Conservation (phyloP, 2,113 vertebrate genomes). For the Sinocyclocheilus anshuiensis region DNA sequence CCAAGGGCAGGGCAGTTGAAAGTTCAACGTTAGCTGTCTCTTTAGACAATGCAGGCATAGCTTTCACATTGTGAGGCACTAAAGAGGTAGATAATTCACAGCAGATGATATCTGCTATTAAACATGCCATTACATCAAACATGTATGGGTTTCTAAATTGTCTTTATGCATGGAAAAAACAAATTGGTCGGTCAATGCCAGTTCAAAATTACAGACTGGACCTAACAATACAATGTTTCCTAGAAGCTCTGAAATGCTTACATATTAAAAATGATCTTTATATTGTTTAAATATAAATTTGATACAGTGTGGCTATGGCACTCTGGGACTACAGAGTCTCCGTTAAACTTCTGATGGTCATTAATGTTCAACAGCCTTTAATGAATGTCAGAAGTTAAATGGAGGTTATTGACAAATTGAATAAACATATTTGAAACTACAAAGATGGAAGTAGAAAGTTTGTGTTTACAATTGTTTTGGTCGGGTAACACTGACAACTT, state of each 20-base stretch:
- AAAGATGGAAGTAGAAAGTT: slow-evolving; percentile 15
- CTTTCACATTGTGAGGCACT: neutral
- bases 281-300: neutral
- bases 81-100: slow-evolving; percentile 8
- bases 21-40: slow-evolving; percentile 67
- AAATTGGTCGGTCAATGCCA: neutral
- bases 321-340: neutral
- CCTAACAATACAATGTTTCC: neutral
- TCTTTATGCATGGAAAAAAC: neutral
- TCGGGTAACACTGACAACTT: neutral
- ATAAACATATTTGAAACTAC: neutral
- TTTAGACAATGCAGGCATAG: slow-evolving; percentile 60
- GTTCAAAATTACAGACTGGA: neutral
- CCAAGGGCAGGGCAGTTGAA: slow-evolving; percentile 77
- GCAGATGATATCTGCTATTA: slow-evolving; percentile 21
- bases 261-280: neutral
- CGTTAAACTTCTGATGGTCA: slow-evolving; percentile 26
- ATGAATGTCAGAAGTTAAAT: slow-evolving; percentile 27
- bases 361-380: slow-evolving; percentile 11
- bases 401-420: neutral
- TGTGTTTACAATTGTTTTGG: neutral
- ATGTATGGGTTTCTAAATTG: neutral
- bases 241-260: neutral
- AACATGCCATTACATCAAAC: neutral
- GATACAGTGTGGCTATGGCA: slow-evolving; percentile 12